Base-by-base conservation (phyloP, 2,113 vertebrate genomes). In the Merops nubicus region DNA sequence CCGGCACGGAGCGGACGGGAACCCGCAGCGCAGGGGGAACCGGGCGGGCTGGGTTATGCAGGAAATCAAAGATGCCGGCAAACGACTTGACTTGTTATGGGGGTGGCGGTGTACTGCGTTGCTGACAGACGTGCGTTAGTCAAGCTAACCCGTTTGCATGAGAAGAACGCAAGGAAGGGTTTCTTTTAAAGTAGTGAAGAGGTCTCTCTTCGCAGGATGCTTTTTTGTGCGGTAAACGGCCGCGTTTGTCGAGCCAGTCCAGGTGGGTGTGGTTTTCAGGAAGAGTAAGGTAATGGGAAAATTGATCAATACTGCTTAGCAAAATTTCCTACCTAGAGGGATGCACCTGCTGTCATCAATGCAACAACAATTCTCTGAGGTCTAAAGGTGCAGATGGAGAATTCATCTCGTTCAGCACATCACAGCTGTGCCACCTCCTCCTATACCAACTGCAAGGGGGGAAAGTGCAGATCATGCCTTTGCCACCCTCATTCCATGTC, bases 171-270 rank as follows among this genome's bases (percentile, higher is more conserved):
- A 12, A 1, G n/a, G 11, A 4, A 19, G 18, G 53, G 25, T 65
- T 83, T 69, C 9, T 31, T 15, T 29, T 19, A 11, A 14, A 40
- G 19, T 3, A 5, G 8, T 9, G 9, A 11, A 29, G 22, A 15
- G 26, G 16, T 9, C 6, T n/a, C 3, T 16, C 3, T 12, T 12
- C 5, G 8, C 12, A 1, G 12, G 1, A 0, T 25, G 22, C 0
- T 0, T 13, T 6, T 25, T 26, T 23, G n/a, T 7, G 7, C 7
- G 47, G 31, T 7, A 13, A 53, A 36, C 21, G 19, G 29, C 34
- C 53, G 29, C 3, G 0, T 29, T 29, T 67, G 20, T 19, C 0
- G 3, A 53, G 19, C 26, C 28, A 8, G 2, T 23, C 18, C 23
- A 9, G 21, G 4, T 14, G 36, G 2, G 7, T 31, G 40, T 45